Conservation (phyloP, 37 sponge, comb jelly and placozoan species). For the Ianthella basta region DNA sequence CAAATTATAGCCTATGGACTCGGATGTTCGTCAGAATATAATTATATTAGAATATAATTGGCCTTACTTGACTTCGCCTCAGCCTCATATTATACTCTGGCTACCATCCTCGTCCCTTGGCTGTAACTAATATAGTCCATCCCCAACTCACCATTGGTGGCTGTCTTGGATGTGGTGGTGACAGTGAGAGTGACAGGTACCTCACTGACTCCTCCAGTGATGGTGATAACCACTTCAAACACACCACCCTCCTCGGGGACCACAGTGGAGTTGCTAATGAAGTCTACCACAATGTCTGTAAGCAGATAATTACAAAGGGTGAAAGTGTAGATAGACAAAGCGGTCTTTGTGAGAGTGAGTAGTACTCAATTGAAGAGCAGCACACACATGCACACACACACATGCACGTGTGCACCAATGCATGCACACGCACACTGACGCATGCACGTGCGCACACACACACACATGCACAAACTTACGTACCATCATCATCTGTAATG, state of each 20-base stretch:
- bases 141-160: neutral
- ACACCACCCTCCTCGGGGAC: neutral
- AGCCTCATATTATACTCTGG: too few relatives aligned
- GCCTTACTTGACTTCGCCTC: too few relatives aligned
- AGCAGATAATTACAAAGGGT: too few relatives aligned
- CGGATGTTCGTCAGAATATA: too few relatives aligned
- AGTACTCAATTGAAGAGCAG: too few relatives aligned
- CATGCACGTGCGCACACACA: conserved; percentile 12
- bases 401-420: neutral
- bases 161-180: neutral
- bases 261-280: neutral
- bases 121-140: neutral
- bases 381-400: too few relatives aligned
- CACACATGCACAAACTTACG: conserved; percentile 2
- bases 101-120: too few relatives aligned
- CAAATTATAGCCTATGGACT: too few relatives aligned
- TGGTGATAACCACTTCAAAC: neutral
- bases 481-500: conserved; percentile 15
- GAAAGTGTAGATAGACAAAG: too few relatives aligned
- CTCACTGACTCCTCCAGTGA: neutral
- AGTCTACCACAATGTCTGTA: neutral
- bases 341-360: too few relatives aligned
- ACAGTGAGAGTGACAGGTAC: neutral
- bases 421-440: neutral
- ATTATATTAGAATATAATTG: too few relatives aligned